Conservation (phyloP, 2,113 vertebrate genomes). For the Setophaga petechia region DNA sequence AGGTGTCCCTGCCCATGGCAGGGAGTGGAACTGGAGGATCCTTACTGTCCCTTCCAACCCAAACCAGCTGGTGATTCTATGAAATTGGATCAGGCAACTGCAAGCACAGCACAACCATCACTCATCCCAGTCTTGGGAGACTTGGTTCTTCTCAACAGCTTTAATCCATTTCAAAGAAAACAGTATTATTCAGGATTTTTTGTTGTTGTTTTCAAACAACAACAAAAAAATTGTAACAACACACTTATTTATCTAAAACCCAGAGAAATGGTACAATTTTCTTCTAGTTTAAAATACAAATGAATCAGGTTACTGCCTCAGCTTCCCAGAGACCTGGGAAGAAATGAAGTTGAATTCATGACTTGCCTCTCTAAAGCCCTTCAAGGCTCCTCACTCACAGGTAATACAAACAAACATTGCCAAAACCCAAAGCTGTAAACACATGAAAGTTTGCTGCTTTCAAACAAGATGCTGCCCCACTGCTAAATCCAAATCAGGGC, state of each 20-base stretch:
- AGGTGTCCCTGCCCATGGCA: neutral
- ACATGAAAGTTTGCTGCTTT: conserved; percentile 9
- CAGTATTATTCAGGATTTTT: neutral
- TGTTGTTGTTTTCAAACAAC: neutral
- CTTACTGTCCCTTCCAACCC: neutral
- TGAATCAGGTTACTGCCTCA: neutral
- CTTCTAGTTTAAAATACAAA: neutral
- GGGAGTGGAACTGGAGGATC: neutral
- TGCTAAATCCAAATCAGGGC: conserved; percentile 42
- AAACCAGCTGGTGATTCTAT: neutral
- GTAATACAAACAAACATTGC: neutral
- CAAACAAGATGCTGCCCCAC: neutral
- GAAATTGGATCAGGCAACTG: neutral
- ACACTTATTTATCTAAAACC: neutral
- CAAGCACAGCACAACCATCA: neutral
- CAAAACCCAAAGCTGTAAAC: neutral
- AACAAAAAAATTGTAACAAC: neutral
- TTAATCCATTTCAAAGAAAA: neutral
- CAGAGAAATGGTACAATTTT: neutral
- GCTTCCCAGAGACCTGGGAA: neutral
- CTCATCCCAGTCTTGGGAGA: neutral
- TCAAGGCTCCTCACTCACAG: conserved; percentile 23
- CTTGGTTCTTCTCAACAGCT: neutral
- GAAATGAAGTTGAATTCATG: neutral
- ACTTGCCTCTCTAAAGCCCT: neutral